Evolutionary conservation across 2,113 vertebrate genomes (phyloP), one percentile per base, ranked within the genome.

Genomic region (Nerophis lumbriciformis): DNA sequence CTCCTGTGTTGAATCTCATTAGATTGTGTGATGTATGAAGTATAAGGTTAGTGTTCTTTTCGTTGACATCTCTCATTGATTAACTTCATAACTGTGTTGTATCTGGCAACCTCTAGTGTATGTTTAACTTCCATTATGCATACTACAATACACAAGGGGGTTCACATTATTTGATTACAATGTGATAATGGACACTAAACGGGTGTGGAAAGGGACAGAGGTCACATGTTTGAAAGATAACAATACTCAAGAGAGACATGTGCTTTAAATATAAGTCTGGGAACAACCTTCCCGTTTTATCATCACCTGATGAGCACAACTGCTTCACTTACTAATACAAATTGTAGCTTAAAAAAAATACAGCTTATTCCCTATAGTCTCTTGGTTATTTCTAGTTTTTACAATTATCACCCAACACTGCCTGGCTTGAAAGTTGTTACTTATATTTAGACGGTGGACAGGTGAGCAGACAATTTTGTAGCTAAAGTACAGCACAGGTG

Each of bases 401-500:
- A 51, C 36, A 78, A 65, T 59, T 16, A 68, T 76, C 63, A 65
- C 63, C 53, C 36, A 44, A 54, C 42, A 36, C 38, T 53, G 48
- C 39, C 57, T 65, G 63, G 45, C 36, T 60, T 2, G 19, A 66
- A 66, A 57, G 68, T 71, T 28, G 28, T 79, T 82, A 79, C 70
- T 79, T 79, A 75, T 59, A 36, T n/a, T n/a, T 54, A 77, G 75
- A 59, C 7, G 28, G 65, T 69, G 58, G 69, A 73, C 81, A 86
- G 85, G 83, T 86, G 76, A 85, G 73, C 16, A 11, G 63, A 65
- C 44, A 55, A 71, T 74, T 54, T 60, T 68, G 6, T 48, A 58
- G 63, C 66, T 76, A 59, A 71, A 83, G 79, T 69, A 36, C 49
- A 39, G 28, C 77, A 71, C 85, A 87, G 85, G 84, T 87, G 83